Evolutionary conservation across 2,888 invertebrate genomes (phyloP).

Genomic region (Teinopalpus imperialis): DNA sequence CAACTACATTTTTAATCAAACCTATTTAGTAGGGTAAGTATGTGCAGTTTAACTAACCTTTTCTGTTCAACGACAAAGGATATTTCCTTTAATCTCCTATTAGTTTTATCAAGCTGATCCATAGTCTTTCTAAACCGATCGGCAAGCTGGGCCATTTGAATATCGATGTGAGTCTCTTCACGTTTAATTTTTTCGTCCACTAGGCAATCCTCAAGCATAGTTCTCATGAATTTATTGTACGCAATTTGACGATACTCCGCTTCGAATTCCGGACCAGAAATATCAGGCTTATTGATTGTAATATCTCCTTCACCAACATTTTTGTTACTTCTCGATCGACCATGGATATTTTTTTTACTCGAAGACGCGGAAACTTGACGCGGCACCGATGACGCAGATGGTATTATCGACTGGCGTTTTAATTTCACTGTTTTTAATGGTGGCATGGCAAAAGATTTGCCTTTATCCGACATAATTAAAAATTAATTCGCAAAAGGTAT

Average conservation of each 20-base stretch:
- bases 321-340: no score
- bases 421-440: constrained; percentile 41
- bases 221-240: constrained; percentile 59
- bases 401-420: constrained; percentile 47
- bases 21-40: no score
- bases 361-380: constrained; percentile 32
- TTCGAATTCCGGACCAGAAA: constrained; percentile 46
- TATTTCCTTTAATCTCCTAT: constrained; percentile 66
- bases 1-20: no score
- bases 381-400: constrained; percentile 38
- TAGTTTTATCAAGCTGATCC: constrained; percentile 68
- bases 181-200: constrained; percentile 64
- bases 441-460: constrained; percentile 45
- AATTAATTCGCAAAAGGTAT: background rate
- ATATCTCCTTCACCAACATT: constrained; percentile 41
- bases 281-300: constrained; percentile 46
- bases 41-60: no score
- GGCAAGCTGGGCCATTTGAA: constrained; percentile 66
- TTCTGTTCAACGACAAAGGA: constrained; percentile 71
- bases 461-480: constrained; percentile 56
- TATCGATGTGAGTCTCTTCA: constrained; percentile 64
- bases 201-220: constrained; percentile 62
- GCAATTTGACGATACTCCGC: constrained; percentile 53
- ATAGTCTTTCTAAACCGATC: constrained; percentile 69
- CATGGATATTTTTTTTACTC: constrained; percentile 20